Evolutionary conservation across 2,797 vertebrate genomes (phyloP).

Genomic region (Serranus cabrilla): DNA sequence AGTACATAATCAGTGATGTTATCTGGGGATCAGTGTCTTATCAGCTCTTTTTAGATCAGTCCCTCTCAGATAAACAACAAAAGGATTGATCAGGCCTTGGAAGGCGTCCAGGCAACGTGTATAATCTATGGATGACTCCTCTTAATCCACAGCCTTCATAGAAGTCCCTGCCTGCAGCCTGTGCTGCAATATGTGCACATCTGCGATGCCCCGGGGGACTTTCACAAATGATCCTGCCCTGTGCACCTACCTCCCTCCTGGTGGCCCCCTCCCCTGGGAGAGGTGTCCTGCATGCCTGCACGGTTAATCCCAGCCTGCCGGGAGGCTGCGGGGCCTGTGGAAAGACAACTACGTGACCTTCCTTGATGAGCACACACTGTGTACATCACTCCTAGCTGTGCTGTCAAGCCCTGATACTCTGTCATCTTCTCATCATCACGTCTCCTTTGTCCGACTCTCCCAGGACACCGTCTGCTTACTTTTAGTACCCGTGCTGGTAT

Average conservation of each 20-base stretch:
- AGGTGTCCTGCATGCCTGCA: constrained; percentile 39
- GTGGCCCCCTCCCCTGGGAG: constrained; percentile 42
- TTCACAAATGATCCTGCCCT: constrained; percentile 54
- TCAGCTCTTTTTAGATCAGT: constrained; percentile 41
- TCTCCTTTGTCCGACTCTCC: constrained; percentile 39
- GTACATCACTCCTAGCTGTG: constrained; percentile 64
- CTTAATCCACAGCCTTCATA: constrained; percentile 36
- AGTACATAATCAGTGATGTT: constrained; percentile 39
- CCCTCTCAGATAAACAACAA: constrained; percentile 9
- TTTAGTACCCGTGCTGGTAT: constrained; percentile 52
- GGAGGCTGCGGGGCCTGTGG: constrained; percentile 41
- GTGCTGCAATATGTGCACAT: constrained; percentile 39
- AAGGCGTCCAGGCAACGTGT: constrained; percentile 35
- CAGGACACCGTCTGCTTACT: constrained; percentile 51
- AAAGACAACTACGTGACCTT: constrained; percentile 61
- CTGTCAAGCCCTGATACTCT: constrained; percentile 60
- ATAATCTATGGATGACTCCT: constrained; percentile 40
- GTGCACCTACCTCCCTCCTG: constrained; percentile 34
- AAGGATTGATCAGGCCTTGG: constrained; percentile 39
- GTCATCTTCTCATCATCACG: constrained; percentile 70
- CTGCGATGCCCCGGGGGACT: constrained; percentile 48
- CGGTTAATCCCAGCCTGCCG: constrained; percentile 52
- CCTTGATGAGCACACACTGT: constrained; percentile 54
- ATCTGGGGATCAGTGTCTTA: constrained; percentile 33
- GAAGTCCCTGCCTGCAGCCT: constrained; percentile 11